These are phyloP conservation scores for Antheraea assamensis DNA, from an alignment of 2,888 invertebrate genomes.

Conservation along the genomic window DNA sequence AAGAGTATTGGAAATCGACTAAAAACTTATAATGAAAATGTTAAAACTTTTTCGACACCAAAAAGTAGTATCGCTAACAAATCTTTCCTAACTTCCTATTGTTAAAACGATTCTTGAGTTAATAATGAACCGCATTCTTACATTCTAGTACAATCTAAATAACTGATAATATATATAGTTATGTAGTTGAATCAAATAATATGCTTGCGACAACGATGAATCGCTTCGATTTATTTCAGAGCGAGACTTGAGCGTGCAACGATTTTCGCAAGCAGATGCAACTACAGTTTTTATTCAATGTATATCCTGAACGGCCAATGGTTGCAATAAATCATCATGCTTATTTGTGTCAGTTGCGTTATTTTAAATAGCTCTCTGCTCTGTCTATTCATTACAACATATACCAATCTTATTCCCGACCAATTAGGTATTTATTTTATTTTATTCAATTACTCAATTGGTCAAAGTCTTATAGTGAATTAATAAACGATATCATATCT, in stretches of 20 bases:
- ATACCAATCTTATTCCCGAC: constrained; percentile 5
- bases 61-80: not conserved
- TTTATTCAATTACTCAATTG: not conserved
- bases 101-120: not conserved
- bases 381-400: constrained; percentile 9
- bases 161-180: constrained; percentile 40
- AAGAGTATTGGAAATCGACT: not conserved
- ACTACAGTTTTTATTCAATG: constrained; percentile 54
- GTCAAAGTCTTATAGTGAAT: not conserved
- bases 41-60: not conserved
- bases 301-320: constrained; percentile 43
- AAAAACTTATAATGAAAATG: not conserved
- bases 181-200: constrained; percentile 53
- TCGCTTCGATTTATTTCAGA: constrained; percentile 47
- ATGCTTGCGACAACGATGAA: constrained; percentile 37
- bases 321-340: constrained; percentile 26
- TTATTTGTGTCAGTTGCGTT: constrained; percentile 25
- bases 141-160: not conserved
- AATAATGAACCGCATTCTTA: not conserved
- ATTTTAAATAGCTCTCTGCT: constrained; percentile 16
- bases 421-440: not conserved
- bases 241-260: constrained; percentile 52
- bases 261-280: constrained; percentile 60
- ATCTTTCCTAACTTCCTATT: not conserved
- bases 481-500: not conserved